Evolutionary conservation across 2,888 invertebrate genomes (phyloP).

Genomic region (Oscheius sp.): DNA sequence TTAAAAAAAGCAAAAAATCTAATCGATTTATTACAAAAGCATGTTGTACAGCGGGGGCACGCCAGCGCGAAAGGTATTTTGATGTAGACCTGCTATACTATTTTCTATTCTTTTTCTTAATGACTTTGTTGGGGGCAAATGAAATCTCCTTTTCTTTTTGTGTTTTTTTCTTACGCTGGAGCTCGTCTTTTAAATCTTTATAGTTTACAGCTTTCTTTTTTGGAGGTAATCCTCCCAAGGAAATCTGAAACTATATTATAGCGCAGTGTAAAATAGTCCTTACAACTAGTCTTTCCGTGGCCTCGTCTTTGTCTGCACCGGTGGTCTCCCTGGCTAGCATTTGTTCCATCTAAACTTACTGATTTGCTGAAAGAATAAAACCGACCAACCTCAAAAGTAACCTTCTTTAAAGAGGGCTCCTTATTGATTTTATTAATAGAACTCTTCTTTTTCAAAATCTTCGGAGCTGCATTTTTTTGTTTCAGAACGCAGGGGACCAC

Average conservation of each 20-base stretch:
- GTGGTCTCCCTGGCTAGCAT: constrained; percentile 41
- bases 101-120: constrained; percentile 28
- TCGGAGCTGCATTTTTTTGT: constrained; percentile 40
- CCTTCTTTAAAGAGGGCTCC: constrained; percentile 50
- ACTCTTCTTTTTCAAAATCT: constrained; percentile 57
- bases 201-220: constrained; percentile 48
- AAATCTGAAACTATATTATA: constrained; percentile 19
- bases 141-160: background rate
- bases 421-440: constrained; percentile 40
- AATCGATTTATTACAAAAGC: background rate
- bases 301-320: constrained; percentile 39
- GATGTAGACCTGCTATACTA: constrained; percentile 10
- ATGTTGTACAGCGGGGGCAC: constrained; percentile 7
- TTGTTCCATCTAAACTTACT: constrained; percentile 45
- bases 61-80: constrained; percentile 8
- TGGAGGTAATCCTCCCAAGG: constrained; percentile 52
- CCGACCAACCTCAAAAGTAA: constrained; percentile 49
- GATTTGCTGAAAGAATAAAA: constrained; percentile 3
- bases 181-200: constrained; percentile 49
- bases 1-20: too few species aligned
- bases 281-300: constrained; percentile 44
- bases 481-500: constrained; percentile 26
- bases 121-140: constrained; percentile 21
- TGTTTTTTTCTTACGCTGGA: background rate
- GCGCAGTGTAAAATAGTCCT: background rate